Evolutionary conservation across 2,888 invertebrate genomes (phyloP).

Genomic region (Acleris emargana): DNA sequence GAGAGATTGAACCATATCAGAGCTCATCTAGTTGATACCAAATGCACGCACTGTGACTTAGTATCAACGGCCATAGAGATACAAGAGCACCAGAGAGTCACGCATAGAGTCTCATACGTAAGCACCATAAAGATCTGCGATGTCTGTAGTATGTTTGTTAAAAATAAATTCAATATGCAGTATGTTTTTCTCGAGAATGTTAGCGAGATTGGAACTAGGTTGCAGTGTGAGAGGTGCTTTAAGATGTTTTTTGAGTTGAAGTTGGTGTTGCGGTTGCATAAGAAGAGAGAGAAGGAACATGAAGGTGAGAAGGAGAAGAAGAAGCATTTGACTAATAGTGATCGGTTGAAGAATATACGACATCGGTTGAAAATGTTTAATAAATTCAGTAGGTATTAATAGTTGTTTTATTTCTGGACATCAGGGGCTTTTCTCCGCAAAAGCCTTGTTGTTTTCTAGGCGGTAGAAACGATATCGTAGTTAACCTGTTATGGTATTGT

Average conservation of each 20-base stretch:
- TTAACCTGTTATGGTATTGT: too few species aligned
- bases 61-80: constrained; percentile 22
- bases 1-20: constrained; percentile 8
- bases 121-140: constrained; percentile 44
- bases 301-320: constrained; percentile 18
- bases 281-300: neutral
- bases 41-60: constrained; percentile 35
- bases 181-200: constrained; percentile 43
- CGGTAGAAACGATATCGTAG: too few species aligned
- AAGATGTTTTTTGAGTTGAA: constrained; percentile 50
- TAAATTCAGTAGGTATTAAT: constrained; percentile 43
- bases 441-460: too few species aligned
- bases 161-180: constrained; percentile 36
- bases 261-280: constrained; percentile 38
- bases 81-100: constrained; percentile 10
- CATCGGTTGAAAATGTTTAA: constrained; percentile 54
- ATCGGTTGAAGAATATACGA: constrained; percentile 51
- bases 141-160: constrained; percentile 49
- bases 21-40: constrained; percentile 11
- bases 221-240: constrained; percentile 46
- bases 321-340: constrained; percentile 44
- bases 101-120: neutral
- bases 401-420: constrained; percentile 35
- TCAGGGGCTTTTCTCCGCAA: too few species aligned
- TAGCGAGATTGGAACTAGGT: constrained; percentile 41